Percentiles rank a stretch among this genome's conserved stretches.
Conservation (phyloP, 2,888 invertebrate species). For the Lordiphosa fenestrarum region DNA sequence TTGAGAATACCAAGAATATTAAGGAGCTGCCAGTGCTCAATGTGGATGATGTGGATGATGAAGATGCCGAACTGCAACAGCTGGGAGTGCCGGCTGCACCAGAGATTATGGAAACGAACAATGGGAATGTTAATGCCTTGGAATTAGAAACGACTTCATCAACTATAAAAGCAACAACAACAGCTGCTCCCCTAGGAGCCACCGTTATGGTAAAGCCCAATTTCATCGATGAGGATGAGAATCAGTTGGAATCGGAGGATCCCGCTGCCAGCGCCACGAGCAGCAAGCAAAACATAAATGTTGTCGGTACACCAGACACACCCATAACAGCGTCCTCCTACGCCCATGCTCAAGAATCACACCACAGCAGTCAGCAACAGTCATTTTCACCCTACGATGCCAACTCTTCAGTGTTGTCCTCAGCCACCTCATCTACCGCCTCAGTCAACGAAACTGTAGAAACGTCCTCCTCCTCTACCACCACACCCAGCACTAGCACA, state of each 20-base stretch:
- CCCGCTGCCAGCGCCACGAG: slow-evolving; percentile 46
- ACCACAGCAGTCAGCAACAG: slow-evolving; percentile 27
- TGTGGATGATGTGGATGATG: slow-evolving; percentile 54
- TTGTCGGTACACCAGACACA: slow-evolving; percentile 22
- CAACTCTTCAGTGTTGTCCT: slow-evolving; percentile 38
- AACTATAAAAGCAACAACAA: neutral
- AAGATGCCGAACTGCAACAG: slow-evolving; percentile 43
- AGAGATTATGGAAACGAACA: slow-evolving; percentile 19
- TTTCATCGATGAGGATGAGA: slow-evolving; percentile 31
- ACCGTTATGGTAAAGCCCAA: slow-evolving; percentile 45
- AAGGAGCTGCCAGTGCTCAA: slow-evolving; percentile 74
- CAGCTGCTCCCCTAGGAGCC: neutral
- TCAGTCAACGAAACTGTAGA: slow-evolving; percentile 41
- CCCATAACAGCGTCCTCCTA: slow-evolving; percentile 24
- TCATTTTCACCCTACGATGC: slow-evolving; percentile 44
- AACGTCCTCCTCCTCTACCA: slow-evolving; percentile 30
- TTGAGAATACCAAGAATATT: slow-evolving; percentile 80
- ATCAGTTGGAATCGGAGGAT: slow-evolving; percentile 54
- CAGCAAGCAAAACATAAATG: slow-evolving; percentile 15
- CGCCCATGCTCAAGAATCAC: slow-evolving; percentile 27
- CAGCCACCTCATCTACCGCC: slow-evolving; percentile 25
- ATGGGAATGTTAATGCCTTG: slow-evolving; percentile 34
- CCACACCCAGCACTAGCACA: slow-evolving; percentile 16
- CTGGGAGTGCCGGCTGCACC: slow-evolving; percentile 20
- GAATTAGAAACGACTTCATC: slow-evolving; percentile 12